A percentile compares a stretch with the other conserved stretches of the same genome.
These are phyloP conservation scores for Ptilonorhynchus violaceus DNA, from an alignment of 2,113 vertebrate species.

Conservation along the genomic window DNA sequence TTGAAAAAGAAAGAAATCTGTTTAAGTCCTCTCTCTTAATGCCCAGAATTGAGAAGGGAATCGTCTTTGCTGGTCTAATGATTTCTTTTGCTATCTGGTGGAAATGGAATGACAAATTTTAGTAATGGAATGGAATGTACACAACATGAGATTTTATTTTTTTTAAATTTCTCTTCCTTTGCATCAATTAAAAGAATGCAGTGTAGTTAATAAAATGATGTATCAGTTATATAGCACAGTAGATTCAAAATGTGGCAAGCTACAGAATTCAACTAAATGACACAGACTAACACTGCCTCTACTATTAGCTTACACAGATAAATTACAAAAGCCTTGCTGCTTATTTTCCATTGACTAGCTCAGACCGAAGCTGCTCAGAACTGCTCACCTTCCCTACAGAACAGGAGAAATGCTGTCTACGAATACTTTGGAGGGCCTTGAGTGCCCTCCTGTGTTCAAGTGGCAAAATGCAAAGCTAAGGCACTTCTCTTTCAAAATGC, in stretches of 20 bases:
- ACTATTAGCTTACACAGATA: not conserved
- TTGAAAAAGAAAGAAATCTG: not conserved
- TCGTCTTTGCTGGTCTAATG: not conserved
- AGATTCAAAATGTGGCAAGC: not conserved
- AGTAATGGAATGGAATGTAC: not conserved
- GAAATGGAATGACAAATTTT: not conserved
- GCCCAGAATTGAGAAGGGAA: not conserved
- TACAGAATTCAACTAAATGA: not conserved
- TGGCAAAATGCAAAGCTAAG: not conserved
- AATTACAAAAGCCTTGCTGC: not conserved
- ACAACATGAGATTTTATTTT: not conserved
- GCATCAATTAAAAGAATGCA: not conserved
- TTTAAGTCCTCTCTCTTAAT: not conserved
- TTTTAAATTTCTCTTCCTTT: not conserved
- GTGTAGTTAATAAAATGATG: not conserved
- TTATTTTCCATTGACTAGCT: not conserved
- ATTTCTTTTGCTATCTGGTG: constrained; percentile 45
- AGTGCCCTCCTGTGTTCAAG: constrained; percentile 57
- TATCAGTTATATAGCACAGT: not conserved
- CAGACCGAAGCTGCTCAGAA: not conserved
- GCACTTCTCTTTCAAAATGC: not conserved
- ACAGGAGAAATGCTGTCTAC: accelerated
- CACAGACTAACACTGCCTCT: not conserved
- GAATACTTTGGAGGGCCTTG: not conserved
- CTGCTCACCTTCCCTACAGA: not conserved